phyloP scores from a whole-genome alignment of 2,888 invertebrate genomes.

The Cylindroiulus punctatus region DNA sequence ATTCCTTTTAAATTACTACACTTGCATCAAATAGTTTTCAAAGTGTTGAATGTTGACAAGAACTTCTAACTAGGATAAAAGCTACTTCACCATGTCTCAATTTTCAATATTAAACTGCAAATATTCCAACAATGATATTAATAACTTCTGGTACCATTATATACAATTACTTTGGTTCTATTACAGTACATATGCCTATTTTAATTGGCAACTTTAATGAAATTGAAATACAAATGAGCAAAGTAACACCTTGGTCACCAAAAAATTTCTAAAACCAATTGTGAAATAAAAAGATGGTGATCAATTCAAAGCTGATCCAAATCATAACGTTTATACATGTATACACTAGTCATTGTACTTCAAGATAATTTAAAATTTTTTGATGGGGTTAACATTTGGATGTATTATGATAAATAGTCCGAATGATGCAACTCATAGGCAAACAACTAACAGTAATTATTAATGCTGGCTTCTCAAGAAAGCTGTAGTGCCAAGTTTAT shows the following conservation, averaged over 20 bases:
- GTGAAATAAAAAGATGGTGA: background rate
- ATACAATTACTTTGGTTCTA: slow-evolving; percentile 23
- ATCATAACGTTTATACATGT: background rate
- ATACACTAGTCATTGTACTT: background rate
- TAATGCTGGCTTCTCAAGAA: background rate
- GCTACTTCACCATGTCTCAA: background rate
- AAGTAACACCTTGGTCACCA: background rate
- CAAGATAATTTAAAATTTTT: background rate
- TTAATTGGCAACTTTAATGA: background rate
- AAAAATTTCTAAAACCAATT: background rate
- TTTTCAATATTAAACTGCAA: slow-evolving; percentile 13
- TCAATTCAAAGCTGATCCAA: background rate
- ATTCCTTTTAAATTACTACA: slow-evolving; percentile 41
- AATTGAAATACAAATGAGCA: background rate
- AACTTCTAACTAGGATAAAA: slow-evolving; percentile 26
- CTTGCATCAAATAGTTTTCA: slow-evolving; percentile 31
- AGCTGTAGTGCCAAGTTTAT: background rate
- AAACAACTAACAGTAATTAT: background rate
- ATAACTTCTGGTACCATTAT: background rate
- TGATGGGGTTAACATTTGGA: background rate
- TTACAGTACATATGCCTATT: background rate
- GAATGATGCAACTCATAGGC: background rate
- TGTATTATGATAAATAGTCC: background rate
- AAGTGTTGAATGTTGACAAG: background rate
- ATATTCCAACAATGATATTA: slow-evolving; percentile 27